Percentiles rank a stretch among this genome's conserved stretches.
Evolutionary conservation across 30 jellyfish, hydroid and myxozoan genomes (phyloP).

Genomic region (Cassiopea andromeda): DNA sequence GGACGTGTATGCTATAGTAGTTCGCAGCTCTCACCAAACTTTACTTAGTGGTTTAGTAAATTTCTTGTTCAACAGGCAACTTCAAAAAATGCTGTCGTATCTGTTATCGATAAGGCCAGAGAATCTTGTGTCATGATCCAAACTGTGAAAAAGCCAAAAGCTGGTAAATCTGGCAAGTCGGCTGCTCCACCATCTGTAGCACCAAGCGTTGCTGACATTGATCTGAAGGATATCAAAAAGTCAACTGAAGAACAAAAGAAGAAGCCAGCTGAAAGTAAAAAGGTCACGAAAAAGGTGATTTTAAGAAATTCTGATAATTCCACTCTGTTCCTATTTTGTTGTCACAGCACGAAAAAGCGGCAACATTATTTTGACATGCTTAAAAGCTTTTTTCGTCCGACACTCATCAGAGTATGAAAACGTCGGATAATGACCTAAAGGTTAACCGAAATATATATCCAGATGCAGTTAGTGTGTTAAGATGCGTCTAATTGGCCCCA

Average conservation of each 20-base stretch:
- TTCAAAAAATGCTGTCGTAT: constrained; percentile 73
- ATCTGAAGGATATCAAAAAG: constrained; percentile 7
- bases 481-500: too few relatives aligned
- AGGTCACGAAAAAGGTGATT: constrained; percentile 38
- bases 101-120: constrained; percentile 82
- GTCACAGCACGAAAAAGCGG: too few relatives aligned
- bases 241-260: constrained; percentile 47
- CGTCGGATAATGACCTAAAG: too few relatives aligned
- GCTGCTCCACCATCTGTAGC: constrained; percentile 34
- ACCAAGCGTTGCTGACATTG: neutral
- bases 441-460: too few relatives aligned
- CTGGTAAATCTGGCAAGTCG: constrained; percentile 23
- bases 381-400: too few relatives aligned
- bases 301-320: neutral
- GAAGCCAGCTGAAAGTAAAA: constrained; percentile 44
- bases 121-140: constrained; percentile 87
- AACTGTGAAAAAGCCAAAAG: constrained; percentile 67
- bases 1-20: too few relatives aligned
- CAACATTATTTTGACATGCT: too few relatives aligned
- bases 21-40: too few relatives aligned
- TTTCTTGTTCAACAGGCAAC: constrained; percentile 55
- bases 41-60: too few relatives aligned
- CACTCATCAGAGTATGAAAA: too few relatives aligned
- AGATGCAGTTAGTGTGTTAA: too few relatives aligned
- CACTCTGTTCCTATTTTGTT: too few relatives aligned